Evolutionary conservation across 92 coral and sea anemone species (phyloP), one percentile per base, ranked within the genome.

Genomic region (Parazoanthus swiftii): DNA sequence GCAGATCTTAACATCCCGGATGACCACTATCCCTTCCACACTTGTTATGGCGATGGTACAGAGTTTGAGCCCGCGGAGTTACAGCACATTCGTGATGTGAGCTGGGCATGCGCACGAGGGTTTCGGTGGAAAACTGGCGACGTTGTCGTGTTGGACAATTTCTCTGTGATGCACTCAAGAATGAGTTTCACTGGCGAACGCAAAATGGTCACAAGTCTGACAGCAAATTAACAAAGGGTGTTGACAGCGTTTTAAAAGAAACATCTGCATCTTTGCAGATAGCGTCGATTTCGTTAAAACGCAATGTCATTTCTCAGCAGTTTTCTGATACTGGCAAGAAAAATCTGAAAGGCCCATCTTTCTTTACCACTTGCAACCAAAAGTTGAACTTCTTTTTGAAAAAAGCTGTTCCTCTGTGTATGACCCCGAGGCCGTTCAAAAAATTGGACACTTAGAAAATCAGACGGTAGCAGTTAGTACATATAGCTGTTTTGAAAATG

Each of bases 81-180:
- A 20, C 92, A 94, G 74, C 97, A 92, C 92, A 79, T 94, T 71
- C 93, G 95, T 15, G 92, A 81, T 21, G 79, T 73, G 18, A 79
- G 89, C 46, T 94, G 97, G 95, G 43, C 71, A 56, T 86, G 91
- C 85, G 89, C 93, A 21, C 93, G 93, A 5, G 95, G 95, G 16
- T 86, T 90, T 80, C 89, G 86, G 20, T 91, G 91, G 92, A 87
- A 85, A 44, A 86, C 73, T 50, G 84, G 89, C 4, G 95, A 93
- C 72, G 39, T 93, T 66, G 37, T 93, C 15, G 93, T 93, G 6
- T 36, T 93, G 76, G 93, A 93, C 81, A 93, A 93, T 82, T 80
- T 93, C 79, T 82, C 91, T 5, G 95, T 89, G 18, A 88, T 85
- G 88, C 95, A 93, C 81, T 86, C 86, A 0, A 80, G 95, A 76